phyloP scores from a whole-genome alignment of 1,140 invertebrate species.

The Proctacanthus coquilletti region DNA sequence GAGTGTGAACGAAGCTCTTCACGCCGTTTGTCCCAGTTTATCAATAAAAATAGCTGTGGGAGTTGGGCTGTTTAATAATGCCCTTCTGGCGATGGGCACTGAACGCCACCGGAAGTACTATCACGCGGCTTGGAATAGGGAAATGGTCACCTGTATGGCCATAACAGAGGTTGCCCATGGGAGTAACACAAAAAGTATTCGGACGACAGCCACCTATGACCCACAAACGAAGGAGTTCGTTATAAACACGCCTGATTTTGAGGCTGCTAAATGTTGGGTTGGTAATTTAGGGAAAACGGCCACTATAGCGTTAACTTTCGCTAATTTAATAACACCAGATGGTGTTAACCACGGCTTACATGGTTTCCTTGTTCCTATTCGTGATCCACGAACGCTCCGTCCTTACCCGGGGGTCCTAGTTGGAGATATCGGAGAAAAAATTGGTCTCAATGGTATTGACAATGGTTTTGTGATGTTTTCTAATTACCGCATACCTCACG shows the following conservation, averaged over 20 bases:
- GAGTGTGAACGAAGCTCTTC: constrained; percentile 51
- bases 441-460: constrained; percentile 75
- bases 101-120: constrained; percentile 56
- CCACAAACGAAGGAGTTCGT: constrained; percentile 61
- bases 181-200: constrained; percentile 80
- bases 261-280: constrained; percentile 91
- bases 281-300: constrained; percentile 81
- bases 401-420: constrained; percentile 53
- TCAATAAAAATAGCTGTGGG: constrained; percentile 52
- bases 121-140: constrained; percentile 47
- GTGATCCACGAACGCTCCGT: constrained; percentile 56
- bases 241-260: constrained; percentile 81
- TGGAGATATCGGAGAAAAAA: constrained; percentile 80
- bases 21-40: constrained; percentile 46
- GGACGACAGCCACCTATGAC: constrained; percentile 82
- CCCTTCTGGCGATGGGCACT: constrained; percentile 56
- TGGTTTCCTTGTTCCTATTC: constrained; percentile 65
- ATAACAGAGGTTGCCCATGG: constrained; percentile 90
- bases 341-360: constrained; percentile 73
- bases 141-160: constrained; percentile 69
- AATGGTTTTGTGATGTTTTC: constrained; percentile 84
- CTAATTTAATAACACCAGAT: constrained; percentile 63
- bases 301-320: constrained; percentile 77
- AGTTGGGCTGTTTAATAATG: constrained; percentile 49
- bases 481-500: constrained; percentile 66